These are phyloP conservation scores for Euphonia xanthogaster DNA, from an alignment of 2,797 vertebrate species.

Conservation along the genomic window DNA sequence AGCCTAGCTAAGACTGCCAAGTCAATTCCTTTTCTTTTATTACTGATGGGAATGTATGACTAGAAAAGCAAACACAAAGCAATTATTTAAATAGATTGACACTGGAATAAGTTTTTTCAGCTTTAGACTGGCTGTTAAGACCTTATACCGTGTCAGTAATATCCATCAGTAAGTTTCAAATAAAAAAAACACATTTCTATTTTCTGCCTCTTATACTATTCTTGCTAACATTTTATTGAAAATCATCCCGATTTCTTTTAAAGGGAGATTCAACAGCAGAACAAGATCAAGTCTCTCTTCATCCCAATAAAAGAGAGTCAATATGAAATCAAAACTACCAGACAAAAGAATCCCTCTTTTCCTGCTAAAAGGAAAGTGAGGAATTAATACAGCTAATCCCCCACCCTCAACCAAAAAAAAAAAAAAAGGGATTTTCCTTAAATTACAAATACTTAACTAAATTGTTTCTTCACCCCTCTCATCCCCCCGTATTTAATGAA, in stretches of 20 bases:
- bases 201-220: not conserved
- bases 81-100: constrained; percentile 10
- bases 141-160: not conserved
- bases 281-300: not conserved
- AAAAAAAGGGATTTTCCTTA: not conserved
- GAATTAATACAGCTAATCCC: not conserved
- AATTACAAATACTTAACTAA: not conserved
- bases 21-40: not conserved
- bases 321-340: not conserved
- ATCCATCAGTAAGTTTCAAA: not conserved
- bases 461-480: not conserved
- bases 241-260: not conserved
- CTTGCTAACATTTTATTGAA: not conserved
- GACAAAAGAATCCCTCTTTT: not conserved
- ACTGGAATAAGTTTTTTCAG: not conserved
- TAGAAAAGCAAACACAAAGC: constrained; percentile 23
- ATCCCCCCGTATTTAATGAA: not conserved
- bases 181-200: not conserved
- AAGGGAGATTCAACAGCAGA: not conserved
- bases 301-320: not conserved
- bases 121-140: not conserved
- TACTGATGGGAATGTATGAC: not conserved
- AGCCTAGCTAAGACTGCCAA: not conserved
- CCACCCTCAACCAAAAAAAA: not conserved
- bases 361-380: not conserved